These are phyloP conservation scores for Gouania willdenowi DNA, from an alignment of 2,797 vertebrate genomes.

Conservation along the genomic window DNA sequence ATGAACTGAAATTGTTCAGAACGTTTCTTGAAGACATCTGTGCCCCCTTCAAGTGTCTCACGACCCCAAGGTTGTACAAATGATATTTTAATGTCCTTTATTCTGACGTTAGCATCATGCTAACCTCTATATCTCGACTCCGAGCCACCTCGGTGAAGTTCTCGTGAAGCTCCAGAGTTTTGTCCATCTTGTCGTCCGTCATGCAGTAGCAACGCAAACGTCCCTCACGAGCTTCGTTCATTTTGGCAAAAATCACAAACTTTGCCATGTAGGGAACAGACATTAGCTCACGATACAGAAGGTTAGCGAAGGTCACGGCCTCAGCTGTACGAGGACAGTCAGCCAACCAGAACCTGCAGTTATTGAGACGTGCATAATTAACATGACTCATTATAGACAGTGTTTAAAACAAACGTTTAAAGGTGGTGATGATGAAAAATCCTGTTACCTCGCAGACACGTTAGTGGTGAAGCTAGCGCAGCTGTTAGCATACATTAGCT, in stretches of 20 bases:
- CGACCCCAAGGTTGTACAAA: too few relatives aligned
- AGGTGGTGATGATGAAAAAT: neutral
- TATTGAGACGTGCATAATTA: neutral
- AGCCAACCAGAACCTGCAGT: conserved; percentile 91
- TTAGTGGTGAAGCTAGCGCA: conserved; percentile 98
- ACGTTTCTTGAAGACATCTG: too few relatives aligned
- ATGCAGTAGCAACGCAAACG: conserved; percentile 98
- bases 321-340: conserved; percentile 96
- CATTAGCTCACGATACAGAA: conserved; percentile 91
- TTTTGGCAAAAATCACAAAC: conserved; percentile 98
- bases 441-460: conserved; percentile 95
- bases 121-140: conserved; percentile 96
- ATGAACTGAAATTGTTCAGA: too few relatives aligned
- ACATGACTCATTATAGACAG: too few relatives aligned
- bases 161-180: conserved; percentile 95
- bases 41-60: too few relatives aligned
- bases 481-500: conserved; percentile 89
- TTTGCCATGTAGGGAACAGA: conserved; percentile 96
- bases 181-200: conserved; percentile 98
- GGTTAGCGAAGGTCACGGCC: conserved; percentile 89
- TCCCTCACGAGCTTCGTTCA: conserved; percentile 91
- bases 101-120: too few relatives aligned
- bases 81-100: too few relatives aligned
- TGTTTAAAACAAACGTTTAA: too few relatives aligned
- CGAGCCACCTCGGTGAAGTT: conserved; percentile 96